Percentiles rank a stretch among this genome's conserved stretches.
These are phyloP conservation scores for Barbus barbus DNA, from an alignment of 2,113 vertebrate species.

Conservation along the genomic window DNA sequence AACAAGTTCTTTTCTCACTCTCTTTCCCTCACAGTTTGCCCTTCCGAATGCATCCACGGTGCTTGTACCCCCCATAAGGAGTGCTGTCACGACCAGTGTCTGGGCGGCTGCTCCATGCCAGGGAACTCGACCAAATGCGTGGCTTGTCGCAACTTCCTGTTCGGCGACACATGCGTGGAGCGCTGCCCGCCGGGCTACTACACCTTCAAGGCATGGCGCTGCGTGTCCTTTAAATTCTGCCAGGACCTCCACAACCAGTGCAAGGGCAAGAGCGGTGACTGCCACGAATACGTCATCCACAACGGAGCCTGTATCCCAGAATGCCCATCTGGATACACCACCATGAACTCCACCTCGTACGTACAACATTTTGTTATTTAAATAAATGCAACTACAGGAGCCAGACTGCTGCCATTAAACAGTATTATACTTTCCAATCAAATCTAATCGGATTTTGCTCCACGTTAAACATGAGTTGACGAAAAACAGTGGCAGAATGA, in stretches of 20 bases:
- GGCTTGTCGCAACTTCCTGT: conserved; percentile 86
- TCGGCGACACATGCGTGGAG: conserved; percentile 81
- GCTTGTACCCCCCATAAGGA: conserved; percentile 77
- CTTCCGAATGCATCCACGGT: conserved; percentile 82
- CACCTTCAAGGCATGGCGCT: conserved; percentile 91
- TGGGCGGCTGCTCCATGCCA: conserved; percentile 84
- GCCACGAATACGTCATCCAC: conserved; percentile 87
- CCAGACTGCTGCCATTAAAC: no score
- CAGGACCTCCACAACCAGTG: conserved; percentile 90
- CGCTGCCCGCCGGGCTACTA: conserved; percentile 83
- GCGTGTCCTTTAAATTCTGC: conserved; percentile 89
- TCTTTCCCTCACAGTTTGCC: conserved; percentile 84
- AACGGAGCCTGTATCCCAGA: conserved; percentile 86
- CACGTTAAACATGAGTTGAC: not conserved
- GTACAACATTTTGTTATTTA: conserved; percentile 57
- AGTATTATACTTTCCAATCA: not conserved
- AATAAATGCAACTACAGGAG: not conserved
- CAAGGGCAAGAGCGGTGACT: conserved; percentile 75
- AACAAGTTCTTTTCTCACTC: not conserved
- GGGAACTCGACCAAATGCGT: conserved; percentile 79
- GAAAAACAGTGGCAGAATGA: not conserved
- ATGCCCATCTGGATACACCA: conserved; percentile 93
- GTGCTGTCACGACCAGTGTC: conserved; percentile 92
- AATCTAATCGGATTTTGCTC: not conserved
- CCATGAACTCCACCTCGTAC: conserved; percentile 88